Percentiles rank a stretch among this genome's conserved stretches.
Evolutionary conservation across 1,140 invertebrate species (phyloP).

Genomic region (Lepidurus apus): DNA sequence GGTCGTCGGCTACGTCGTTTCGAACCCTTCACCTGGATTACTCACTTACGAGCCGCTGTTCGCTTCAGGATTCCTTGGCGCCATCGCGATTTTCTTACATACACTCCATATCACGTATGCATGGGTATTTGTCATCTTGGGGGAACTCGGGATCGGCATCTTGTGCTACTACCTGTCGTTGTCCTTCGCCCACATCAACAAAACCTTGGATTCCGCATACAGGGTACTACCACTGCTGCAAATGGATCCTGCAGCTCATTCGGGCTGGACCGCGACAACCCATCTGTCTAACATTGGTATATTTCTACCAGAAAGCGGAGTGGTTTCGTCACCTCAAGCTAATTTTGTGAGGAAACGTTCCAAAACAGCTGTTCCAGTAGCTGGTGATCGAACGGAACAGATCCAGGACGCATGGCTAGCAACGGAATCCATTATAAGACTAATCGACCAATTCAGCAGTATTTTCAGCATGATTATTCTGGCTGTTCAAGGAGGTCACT

Average conservation of each 20-base stretch:
- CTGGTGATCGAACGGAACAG: neutral
- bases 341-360: neutral
- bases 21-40: neutral
- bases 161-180: constrained; percentile 6
- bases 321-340: neutral
- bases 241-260: neutral
- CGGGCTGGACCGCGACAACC: neutral
- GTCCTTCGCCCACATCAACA: neutral
- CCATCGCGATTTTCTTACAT: neutral
- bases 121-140: neutral
- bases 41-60: neutral
- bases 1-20: neutral
- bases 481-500: neutral
- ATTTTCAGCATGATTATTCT: neutral
- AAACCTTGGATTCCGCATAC: neutral
- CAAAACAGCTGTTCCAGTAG: neutral
- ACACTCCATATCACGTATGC: neutral
- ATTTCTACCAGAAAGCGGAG: neutral
- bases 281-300: neutral
- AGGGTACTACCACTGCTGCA: neutral
- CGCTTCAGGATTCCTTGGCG: neutral
- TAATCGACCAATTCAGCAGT: neutral
- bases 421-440: neutral
- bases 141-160: neutral
- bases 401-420: neutral